These are phyloP conservation scores for Urechis unicinctus DNA, from an alignment of 2,888 invertebrate species.

Conservation along the genomic window DNA sequence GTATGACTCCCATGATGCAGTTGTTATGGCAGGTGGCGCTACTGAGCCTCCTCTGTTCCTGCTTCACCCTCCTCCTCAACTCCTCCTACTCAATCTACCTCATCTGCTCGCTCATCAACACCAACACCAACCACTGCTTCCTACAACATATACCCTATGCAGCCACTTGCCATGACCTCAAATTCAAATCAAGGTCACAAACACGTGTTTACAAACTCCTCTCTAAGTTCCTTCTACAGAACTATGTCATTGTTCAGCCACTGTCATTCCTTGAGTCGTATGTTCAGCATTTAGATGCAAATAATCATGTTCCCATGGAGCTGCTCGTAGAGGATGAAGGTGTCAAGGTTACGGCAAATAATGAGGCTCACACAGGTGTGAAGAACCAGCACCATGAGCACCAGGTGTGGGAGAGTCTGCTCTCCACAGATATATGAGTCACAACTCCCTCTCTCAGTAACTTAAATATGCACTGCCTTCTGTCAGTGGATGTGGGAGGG, in stretches of 20 bases:
- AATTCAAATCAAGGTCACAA: no score
- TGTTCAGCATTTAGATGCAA: not conserved
- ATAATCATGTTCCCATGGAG: not conserved
- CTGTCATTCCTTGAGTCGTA: not conserved
- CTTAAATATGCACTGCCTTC: no score
- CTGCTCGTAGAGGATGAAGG: no score
- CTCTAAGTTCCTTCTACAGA: not conserved
- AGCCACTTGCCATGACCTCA: not conserved
- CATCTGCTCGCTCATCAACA: not conserved
- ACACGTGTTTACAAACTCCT: not conserved
- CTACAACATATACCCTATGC: not conserved
- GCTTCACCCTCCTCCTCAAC: not conserved
- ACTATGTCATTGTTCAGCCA: not conserved
- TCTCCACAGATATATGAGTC: not conserved
- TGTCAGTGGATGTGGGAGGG: no score
- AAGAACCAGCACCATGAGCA: not conserved
- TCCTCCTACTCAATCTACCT: not conserved
- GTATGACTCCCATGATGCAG: conserved; percentile 1
- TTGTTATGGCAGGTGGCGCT: not conserved
- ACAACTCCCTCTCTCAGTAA: no score
- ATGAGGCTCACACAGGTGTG: not conserved
- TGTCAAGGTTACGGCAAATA: no score
- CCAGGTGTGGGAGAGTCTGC: not conserved
- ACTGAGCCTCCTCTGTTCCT: not conserved
- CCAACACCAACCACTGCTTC: not conserved